Conservation (phyloP, 1,140 invertebrate genomes). For the Drosophila dunni region DNA sequence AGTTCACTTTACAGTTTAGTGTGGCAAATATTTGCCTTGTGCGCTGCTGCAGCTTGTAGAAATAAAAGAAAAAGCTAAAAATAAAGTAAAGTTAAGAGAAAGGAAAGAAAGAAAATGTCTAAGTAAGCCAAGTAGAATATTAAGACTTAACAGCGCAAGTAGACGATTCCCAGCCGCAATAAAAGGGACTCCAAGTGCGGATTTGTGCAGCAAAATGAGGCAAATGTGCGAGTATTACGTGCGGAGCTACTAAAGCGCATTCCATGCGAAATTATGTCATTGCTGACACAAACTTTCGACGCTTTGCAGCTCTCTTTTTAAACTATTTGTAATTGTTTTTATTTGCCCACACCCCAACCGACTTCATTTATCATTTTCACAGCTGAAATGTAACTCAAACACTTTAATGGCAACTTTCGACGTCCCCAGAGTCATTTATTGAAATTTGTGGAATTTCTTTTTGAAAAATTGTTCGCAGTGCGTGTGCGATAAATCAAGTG, state of each 20-base stretch:
- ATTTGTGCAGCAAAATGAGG: slow-evolving; percentile 31
- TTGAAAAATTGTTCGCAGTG: slow-evolving; percentile 21
- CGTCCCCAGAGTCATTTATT: slow-evolving; percentile 34
- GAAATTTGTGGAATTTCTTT: slow-evolving; percentile 22
- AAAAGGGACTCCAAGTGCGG: slow-evolving; percentile 20
- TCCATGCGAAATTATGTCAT: slow-evolving; percentile 32
- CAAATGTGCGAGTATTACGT: slow-evolving; percentile 33
- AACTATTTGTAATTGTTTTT: slow-evolving; percentile 3
- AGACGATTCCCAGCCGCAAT: slow-evolving; percentile 23
- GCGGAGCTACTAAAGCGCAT: slow-evolving; percentile 28
- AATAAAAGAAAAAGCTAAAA: slow-evolving; percentile 3
- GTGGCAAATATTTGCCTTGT: slow-evolving; percentile 49
- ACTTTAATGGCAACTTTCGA: slow-evolving; percentile 26
- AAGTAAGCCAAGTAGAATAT: slow-evolving; percentile 49
- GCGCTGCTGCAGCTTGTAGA: slow-evolving; percentile 12
- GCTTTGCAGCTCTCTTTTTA: slow-evolving; percentile 1
- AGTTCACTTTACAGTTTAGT: slow-evolving; percentile 46
- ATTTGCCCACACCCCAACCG: too few relatives aligned
- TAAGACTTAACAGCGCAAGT: slow-evolving; percentile 43
- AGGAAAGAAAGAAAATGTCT: neutral
- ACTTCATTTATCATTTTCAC: slow-evolving; percentile 40
- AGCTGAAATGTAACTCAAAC: slow-evolving; percentile 2
- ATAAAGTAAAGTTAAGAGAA: neutral
- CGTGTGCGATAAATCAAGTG: slow-evolving; percentile 35
- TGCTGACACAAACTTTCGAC: slow-evolving; percentile 12